Conservation (phyloP, 2,888 invertebrate species). For the Rhopalosiphum nymphaeae region DNA sequence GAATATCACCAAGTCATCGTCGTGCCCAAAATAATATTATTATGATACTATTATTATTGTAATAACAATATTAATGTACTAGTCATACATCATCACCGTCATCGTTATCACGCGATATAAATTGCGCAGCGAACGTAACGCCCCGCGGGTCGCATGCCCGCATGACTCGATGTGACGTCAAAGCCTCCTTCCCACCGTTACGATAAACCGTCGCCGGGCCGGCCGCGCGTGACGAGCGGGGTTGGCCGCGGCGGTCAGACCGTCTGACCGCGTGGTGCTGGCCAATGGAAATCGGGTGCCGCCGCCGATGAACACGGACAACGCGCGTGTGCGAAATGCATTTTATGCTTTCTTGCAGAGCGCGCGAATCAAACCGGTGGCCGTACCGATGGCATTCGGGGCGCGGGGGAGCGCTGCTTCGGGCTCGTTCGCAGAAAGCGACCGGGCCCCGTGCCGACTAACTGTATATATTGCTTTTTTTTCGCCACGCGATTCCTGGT, state of each 20-base stretch:
- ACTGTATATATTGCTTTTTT: background rate
- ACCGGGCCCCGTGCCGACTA: constrained; percentile 8
- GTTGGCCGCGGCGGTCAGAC: background rate
- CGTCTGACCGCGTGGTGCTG: background rate
- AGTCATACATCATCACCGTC: background rate
- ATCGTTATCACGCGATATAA: background rate
- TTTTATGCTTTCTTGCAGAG: background rate
- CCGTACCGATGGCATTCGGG: background rate
- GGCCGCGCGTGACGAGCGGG: background rate
- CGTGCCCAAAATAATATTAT: background rate
- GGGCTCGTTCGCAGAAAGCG: constrained; percentile 8
- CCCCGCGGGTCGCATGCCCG: background rate
- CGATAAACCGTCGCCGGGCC: background rate
- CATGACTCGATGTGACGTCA: background rate
- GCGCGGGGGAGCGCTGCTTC: background rate
- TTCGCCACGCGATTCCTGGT: constrained; percentile 14
- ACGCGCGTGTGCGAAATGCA: background rate
- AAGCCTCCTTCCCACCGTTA: background rate
- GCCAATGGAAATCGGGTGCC: background rate
- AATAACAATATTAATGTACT: background rate
- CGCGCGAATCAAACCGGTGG: background rate
- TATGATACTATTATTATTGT: background rate
- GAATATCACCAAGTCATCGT: constrained; percentile 50
- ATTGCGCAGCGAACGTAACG: background rate
- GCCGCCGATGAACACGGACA: background rate